These are phyloP conservation scores for Leptinotarsa undecemlineata DNA, from an alignment of 1,140 invertebrate genomes.

Conservation along the genomic window DNA sequence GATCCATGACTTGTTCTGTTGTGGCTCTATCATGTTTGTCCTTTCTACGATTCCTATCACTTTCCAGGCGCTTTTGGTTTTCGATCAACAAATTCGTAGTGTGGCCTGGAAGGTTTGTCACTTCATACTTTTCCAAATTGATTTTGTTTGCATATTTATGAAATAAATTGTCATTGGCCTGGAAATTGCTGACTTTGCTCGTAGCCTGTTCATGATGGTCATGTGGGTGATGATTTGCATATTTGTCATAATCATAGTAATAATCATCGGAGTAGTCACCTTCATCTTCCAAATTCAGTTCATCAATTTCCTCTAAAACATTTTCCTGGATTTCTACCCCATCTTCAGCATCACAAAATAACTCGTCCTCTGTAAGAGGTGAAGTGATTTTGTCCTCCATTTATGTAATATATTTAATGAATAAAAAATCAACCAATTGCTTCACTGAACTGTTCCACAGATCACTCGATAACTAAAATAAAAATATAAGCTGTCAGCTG, in stretches of 20 bases:
- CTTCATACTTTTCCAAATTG: slow-evolving; percentile 82
- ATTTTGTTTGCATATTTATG: slow-evolving; percentile 81
- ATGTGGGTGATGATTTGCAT: slow-evolving; percentile 38
- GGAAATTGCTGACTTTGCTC: slow-evolving; percentile 72
- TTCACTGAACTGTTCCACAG: too few species aligned
- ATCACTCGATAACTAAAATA: too few species aligned
- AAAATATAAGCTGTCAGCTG: too few species aligned
- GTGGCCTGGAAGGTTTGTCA: slow-evolving; percentile 63
- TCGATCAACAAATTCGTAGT: slow-evolving; percentile 70
- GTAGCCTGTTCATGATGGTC: slow-evolving; percentile 60
- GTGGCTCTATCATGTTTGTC: slow-evolving; percentile 97
- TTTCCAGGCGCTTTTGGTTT: slow-evolving; percentile 68
- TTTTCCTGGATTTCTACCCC: slow-evolving; percentile 2
- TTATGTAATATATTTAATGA: too few species aligned
- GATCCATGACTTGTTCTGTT: slow-evolving; percentile 96
- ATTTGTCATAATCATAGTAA: slow-evolving; percentile 43
- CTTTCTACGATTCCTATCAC: slow-evolving; percentile 74
- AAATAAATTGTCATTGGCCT: slow-evolving; percentile 80
- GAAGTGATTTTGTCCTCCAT: background rate
- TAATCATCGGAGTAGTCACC: slow-evolving; percentile 38
- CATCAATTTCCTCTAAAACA: slow-evolving; percentile 40
- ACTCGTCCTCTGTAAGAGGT: slow-evolving; percentile 47
- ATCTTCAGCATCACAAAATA: slow-evolving; percentile 57
- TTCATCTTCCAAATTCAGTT: slow-evolving; percentile 46
- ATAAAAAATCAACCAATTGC: too few species aligned